phyloP scores from a whole-genome alignment of 1,140 invertebrate species.

The Myzus persicae region DNA sequence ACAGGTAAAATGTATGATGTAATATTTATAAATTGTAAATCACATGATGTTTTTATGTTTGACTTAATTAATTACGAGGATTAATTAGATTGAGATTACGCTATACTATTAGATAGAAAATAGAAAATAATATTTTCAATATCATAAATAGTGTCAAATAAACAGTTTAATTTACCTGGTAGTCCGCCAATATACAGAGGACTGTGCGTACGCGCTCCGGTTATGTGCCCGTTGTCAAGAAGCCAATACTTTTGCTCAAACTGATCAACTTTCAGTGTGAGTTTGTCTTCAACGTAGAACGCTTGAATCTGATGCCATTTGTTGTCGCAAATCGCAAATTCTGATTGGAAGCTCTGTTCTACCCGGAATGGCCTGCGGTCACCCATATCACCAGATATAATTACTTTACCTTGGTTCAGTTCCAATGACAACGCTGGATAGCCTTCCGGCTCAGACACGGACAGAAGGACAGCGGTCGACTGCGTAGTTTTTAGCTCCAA shows the following conservation, averaged over 20 bases:
- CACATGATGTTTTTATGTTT: not conserved
- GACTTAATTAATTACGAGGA: not conserved
- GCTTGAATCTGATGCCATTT: slow-evolving; percentile 86
- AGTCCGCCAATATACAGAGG: slow-evolving; percentile 86
- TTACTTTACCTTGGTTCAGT: slow-evolving; percentile 77
- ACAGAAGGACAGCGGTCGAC: slow-evolving; percentile 80
- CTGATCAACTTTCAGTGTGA: slow-evolving; percentile 78
- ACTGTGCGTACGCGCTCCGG: slow-evolving; percentile 67
- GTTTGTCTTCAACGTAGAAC: slow-evolving; percentile 73
- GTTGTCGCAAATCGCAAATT: slow-evolving; percentile 81
- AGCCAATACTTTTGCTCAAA: slow-evolving; percentile 68
- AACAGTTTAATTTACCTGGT: slow-evolving; percentile 71
- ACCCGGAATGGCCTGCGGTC: slow-evolving; percentile 71
- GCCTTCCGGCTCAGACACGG: slow-evolving; percentile 71
- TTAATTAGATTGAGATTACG: not conserved
- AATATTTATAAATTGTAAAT: not conserved
- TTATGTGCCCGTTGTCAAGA: slow-evolving; percentile 66
- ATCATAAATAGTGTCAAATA: not conserved
- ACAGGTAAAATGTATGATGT: not conserved
- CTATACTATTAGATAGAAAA: not conserved
- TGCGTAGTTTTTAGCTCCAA: slow-evolving; percentile 86
- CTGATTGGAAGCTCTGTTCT: slow-evolving; percentile 70
- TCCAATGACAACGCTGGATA: slow-evolving; percentile 79
- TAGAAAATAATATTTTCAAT: too few relatives aligned
- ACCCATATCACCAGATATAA: slow-evolving; percentile 75